These are phyloP conservation scores for Pollenia labialis DNA, from an alignment of 2,888 invertebrate genomes.

Conservation along the genomic window DNA sequence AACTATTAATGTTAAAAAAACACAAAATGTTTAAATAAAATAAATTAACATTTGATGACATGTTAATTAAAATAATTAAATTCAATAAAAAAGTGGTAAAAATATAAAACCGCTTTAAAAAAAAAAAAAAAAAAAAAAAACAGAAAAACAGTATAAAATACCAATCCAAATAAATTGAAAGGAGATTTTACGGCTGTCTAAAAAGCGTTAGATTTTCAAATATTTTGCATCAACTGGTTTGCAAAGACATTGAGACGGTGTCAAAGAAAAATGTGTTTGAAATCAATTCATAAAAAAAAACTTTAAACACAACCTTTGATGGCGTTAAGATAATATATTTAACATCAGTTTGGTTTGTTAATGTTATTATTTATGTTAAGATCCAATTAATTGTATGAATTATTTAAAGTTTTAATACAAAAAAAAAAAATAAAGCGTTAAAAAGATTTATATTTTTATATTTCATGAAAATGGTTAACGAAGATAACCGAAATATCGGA, in stretches of 20 bases:
- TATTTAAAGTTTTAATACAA: too few relatives aligned
- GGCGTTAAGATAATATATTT: conserved; percentile 11
- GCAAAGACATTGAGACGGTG: conserved; percentile 39
- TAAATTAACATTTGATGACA: conserved; percentile 56
- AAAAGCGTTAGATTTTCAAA: conserved; percentile 23
- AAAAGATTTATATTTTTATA: too few relatives aligned
- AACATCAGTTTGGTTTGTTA: background rate
- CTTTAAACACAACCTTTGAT: background rate
- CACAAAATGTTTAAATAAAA: conserved; percentile 33
- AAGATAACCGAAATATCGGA: too few relatives aligned
- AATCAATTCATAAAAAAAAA: conserved; percentile 37
- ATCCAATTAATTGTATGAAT: too few relatives aligned
- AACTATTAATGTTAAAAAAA: background rate
- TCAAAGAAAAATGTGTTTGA: conserved; percentile 56
- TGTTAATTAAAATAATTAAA: conserved; percentile 65
- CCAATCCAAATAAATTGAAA: conserved; percentile 59
- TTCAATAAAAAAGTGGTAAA: conserved; percentile 31
- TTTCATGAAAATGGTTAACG: too few relatives aligned
- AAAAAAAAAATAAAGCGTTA: too few relatives aligned
- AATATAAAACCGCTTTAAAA: conserved; percentile 35
- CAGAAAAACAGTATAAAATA: conserved; percentile 38
- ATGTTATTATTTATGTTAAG: background rate
- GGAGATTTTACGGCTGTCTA: conserved; percentile 58
- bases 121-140: background rate
- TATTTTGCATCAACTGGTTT: conserved; percentile 43